Percentiles rank a stretch among this genome's conserved stretches.
Evolutionary conservation across 1,140 invertebrate genomes (phyloP).

Genomic region (Heliconius himera): DNA sequence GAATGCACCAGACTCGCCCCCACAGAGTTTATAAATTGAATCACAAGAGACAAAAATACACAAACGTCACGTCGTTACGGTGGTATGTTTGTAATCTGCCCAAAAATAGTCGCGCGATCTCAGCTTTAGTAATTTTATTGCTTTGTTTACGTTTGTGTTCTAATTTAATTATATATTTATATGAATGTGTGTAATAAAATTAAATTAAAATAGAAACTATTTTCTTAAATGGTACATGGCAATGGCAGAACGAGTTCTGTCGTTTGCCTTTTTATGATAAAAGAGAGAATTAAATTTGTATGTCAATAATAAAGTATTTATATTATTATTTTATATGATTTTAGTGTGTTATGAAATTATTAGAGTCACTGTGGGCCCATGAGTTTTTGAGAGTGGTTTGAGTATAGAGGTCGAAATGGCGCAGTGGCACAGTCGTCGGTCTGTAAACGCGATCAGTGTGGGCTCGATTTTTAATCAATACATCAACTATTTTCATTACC

Average conservation of each 20-base stretch:
- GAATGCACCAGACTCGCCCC: background rate
- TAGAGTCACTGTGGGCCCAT: too few relatives aligned
- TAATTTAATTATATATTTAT: background rate
- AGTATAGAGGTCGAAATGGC: too few relatives aligned
- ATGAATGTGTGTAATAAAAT: background rate
- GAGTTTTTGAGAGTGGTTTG: too few relatives aligned
- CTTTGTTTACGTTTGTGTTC: background rate
- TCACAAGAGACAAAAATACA: background rate
- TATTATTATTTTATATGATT: too few relatives aligned
- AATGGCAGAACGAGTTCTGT: background rate
- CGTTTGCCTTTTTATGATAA: background rate
- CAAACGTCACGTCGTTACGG: background rate
- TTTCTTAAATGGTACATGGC: background rate
- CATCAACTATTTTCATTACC: too few relatives aligned
- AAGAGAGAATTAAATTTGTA: background rate
- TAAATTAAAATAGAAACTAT: background rate
- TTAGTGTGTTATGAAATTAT: too few relatives aligned
- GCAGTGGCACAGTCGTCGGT: too few relatives aligned
- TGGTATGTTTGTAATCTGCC: background rate
- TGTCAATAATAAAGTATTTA: too few relatives aligned
- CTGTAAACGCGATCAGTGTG: too few relatives aligned
- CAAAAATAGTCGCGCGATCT: conserved; percentile 13
- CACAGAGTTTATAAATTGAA: background rate
- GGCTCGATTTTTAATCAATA: too few relatives aligned
- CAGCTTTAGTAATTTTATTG: conserved; percentile 1